Evolutionary conservation across 2,797 vertebrate genomes (phyloP), one percentile per base, ranked within the genome.

Genomic region (Pangasius mekongensis): DNA sequence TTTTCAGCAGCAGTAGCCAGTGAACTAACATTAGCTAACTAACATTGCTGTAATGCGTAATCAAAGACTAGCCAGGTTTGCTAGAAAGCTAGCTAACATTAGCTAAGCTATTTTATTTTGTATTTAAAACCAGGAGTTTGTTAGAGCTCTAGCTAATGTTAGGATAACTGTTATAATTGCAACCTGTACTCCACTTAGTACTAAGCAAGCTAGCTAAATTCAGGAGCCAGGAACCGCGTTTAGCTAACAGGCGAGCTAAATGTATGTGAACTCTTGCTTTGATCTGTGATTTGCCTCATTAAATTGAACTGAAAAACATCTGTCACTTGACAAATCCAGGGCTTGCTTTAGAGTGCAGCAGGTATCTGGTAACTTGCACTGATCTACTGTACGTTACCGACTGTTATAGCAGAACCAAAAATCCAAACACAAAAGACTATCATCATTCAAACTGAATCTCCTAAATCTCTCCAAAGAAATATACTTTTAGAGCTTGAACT

Each of bases 401-500:
- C 20, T 2, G 66, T 33, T 69, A 33, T 36, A 64, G 5, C 66
- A 9, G 24, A 73, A 22, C 36, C 22, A n/a, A 0, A 24, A 24
- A 13, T n/a, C 18, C 5, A 60, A 39, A 36, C 33, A 60, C 54
- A 39, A 6, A 27, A 39, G 2, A 27, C 33, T n/a, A 18, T 62
- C 36, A 39, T 27, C 24, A 16, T 39, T 39, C 22, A n/a, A 62
- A 82, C 30, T 16, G 33, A 58, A 86, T 76, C 56, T 30, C 14
- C 8, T 1, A 14, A 52, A 86, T 33, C 39, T 36, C 20, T 27
- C 20, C 22, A 36, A 87, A 69, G 36, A 52, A 81, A 52, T 33
- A 80, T 56, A 84, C 43, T 54, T 84, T n/a, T 20, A 76, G 66
- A 58, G 74, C 83, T 76, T 81, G 74, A 89, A 91, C 89, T 90